phyloP scores from a whole-genome alignment of 2,888 invertebrate species.

The Orthosia incerta region DNA sequence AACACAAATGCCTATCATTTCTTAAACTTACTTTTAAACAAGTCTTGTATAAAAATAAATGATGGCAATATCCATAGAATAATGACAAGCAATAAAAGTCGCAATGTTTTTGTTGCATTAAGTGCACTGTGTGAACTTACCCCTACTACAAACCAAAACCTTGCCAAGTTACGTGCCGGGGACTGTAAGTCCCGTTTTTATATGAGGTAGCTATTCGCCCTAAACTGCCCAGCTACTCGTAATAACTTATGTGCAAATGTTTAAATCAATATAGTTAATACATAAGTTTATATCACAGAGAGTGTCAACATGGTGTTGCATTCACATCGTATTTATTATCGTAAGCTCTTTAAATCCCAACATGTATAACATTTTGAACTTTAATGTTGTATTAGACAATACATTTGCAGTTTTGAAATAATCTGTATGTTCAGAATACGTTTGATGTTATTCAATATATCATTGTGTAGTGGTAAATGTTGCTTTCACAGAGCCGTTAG shows the following conservation, averaged over 20 bases:
- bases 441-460: slow-evolving; percentile 25
- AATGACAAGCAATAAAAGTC: no score
- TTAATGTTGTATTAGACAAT: slow-evolving; percentile 51
- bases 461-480: slow-evolving; percentile 31
- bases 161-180: no score
- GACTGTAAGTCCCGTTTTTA: neutral
- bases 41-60: no score
- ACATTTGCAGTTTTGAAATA: slow-evolving; percentile 40
- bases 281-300: slow-evolving; percentile 9
- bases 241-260: slow-evolving; percentile 37
- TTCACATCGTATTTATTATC: slow-evolving; percentile 14
- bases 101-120: no score
- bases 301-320: slow-evolving; percentile 19
- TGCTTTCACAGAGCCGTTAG: slow-evolving; percentile 42
- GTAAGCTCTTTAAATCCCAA: neutral
- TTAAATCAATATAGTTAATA: slow-evolving; percentile 38
- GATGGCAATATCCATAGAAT: no score
- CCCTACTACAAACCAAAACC: no score
- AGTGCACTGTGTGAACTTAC: no score
- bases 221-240: slow-evolving; percentile 23
- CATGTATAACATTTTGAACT: slow-evolving; percentile 27
- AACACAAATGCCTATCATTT: no score
- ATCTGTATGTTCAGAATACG: slow-evolving; percentile 41
- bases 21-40: no score
- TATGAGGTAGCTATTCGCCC: slow-evolving; percentile 8